Conservation (phyloP, 2,797 vertebrate species). For the Allobates femoralis region DNA sequence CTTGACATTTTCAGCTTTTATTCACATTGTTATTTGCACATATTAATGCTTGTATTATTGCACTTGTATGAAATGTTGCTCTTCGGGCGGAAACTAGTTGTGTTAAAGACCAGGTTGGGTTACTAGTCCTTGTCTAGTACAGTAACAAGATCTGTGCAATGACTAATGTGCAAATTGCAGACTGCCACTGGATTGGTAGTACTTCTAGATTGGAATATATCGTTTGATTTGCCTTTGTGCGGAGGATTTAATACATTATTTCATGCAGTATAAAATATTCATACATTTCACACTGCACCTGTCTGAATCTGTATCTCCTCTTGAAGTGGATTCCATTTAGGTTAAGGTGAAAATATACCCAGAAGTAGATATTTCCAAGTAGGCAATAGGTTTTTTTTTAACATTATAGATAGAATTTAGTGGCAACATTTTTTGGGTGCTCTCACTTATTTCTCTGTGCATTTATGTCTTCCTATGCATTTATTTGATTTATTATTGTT, state of each 20-base stretch:
- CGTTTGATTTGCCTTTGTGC: slow-evolving; percentile 18
- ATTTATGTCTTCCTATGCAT: neutral
- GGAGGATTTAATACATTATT: slow-evolving; percentile 22
- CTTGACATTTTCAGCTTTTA: slow-evolving; percentile 22
- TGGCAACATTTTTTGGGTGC: neutral
- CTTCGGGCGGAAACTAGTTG: neutral
- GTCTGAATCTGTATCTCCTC: neutral
- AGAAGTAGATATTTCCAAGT: neutral
- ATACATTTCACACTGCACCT: slow-evolving; percentile 1
- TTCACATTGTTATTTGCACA: slow-evolving; percentile 13
- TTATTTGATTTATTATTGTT: no score
- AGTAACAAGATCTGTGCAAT: neutral
- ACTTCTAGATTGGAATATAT: neutral
- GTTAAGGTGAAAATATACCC: neutral
- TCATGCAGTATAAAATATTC: slow-evolving; percentile 15
- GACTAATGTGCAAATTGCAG: neutral
- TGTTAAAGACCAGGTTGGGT: neutral
- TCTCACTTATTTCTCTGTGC: neutral
- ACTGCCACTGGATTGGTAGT: neutral
- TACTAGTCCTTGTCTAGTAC: neutral
- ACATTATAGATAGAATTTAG: no score
- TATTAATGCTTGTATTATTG: neutral
- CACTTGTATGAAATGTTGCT: neutral
- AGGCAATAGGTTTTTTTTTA: neutral
- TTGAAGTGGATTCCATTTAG: slow-evolving; percentile 5